Evolutionary conservation across 2,888 invertebrate genomes (phyloP), one percentile per base, ranked within the genome.

Genomic region (Pyralis farinalis): DNA sequence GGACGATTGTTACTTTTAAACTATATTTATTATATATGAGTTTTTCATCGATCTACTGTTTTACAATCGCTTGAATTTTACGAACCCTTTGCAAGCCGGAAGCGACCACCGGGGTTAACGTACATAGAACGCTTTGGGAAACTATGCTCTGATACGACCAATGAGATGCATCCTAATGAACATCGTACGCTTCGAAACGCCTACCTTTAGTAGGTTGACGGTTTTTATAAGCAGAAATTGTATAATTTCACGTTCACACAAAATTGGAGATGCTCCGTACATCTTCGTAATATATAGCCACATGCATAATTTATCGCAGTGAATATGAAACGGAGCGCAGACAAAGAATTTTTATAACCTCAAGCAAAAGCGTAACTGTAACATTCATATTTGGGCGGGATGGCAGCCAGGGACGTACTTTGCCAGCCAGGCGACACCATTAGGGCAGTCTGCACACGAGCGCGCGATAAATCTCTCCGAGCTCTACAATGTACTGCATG

Each of bases 361-460:
- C 48, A 58, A 60, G 54, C 58, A 55, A 66, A 63, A 58, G 58
- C 59, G 53, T 53, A 53, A 59, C 59, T 58, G 53, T 53, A 53
- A 60, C 58, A 62, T 62, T 75, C 63, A 71, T 72, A 72, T 73
- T 71, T 59, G 64, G 63, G 57, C 58, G 61, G 59, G 54, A 50
- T 4, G 3, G 16, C 4, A 54, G 25, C 25, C 1, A 54, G 48
- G 47, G 47, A 46, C 55, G 58, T 69, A 63, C 58, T 61, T 25
- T 61, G 56, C 56, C 55, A 73, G 60, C 72, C 78, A 61, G 70
- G 69, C 71, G 68, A 64, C 65, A 65, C 68, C 69, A 77, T 77
- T 78, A 73, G 60, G 54, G 71, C 69, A 76, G 78, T 80, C 71
- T 69, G 68, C 63, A 61, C 75, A 75, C 77, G 78, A 64, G 63